Percentiles rank a stretch among this genome's conserved stretches.
phyloP scores from a whole-genome alignment of 2,797 vertebrate genomes.

The Muscicapa comitata region DNA sequence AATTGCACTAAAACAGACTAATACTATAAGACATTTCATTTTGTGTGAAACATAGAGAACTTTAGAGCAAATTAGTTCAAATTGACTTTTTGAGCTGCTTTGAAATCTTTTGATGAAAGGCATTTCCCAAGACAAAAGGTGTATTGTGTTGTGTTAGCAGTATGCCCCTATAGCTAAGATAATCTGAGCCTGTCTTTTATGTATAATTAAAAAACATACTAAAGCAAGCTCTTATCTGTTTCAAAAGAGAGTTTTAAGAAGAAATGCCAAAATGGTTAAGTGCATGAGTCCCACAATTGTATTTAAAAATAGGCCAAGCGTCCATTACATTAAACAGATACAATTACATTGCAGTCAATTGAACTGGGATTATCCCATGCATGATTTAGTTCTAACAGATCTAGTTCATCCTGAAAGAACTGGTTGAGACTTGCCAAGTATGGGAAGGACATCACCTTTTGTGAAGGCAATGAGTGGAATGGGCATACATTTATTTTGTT shows the following conservation, averaged over 20 bases:
- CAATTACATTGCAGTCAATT: not conserved
- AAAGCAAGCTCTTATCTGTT: not conserved
- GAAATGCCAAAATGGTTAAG: not conserved
- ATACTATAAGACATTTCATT: not conserved
- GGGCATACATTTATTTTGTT: not conserved
- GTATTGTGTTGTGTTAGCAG: not conserved
- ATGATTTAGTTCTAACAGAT: not conserved
- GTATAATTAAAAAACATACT: conserved; percentile 16
- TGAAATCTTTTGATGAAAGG: conserved; percentile 13
- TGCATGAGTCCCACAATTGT: not conserved
- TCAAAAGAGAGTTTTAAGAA: conserved; percentile 28
- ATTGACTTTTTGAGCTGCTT: conserved; percentile 4
- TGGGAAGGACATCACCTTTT: not conserved
- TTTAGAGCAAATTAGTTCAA: not conserved
- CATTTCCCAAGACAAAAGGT: not conserved
- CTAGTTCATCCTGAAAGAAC: conserved; percentile 3
- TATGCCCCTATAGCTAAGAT: not conserved
- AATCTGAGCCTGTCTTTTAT: not conserved
- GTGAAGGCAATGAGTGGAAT: not conserved
- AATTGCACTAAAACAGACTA: not conserved
- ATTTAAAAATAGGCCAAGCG: not conserved
- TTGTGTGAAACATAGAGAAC: not conserved
- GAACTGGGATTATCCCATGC: not conserved
- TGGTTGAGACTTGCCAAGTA: not conserved
- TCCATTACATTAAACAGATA: not conserved